A percentile compares a stretch with the other conserved stretches of the same genome.
These are phyloP conservation scores for Nothocercus julius DNA, from an alignment of 2,113 vertebrate genomes.

Conservation along the genomic window DNA sequence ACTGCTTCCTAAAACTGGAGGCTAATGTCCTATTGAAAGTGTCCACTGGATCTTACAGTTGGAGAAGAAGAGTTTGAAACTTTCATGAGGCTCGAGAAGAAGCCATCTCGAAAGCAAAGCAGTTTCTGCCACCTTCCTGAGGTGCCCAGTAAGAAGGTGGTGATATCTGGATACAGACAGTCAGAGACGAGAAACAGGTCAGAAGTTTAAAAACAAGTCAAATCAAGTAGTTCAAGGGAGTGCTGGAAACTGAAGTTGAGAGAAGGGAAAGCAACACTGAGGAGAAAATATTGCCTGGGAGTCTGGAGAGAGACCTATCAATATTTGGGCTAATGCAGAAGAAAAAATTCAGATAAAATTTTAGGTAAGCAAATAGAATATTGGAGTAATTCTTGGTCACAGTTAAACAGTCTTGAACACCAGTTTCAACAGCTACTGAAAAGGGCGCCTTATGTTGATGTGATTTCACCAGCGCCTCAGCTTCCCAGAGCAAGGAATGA, in stretches of 20 bases:
- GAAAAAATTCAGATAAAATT: constrained; percentile 25
- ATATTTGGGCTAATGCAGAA: background rate
- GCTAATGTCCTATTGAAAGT: background rate
- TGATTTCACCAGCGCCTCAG: background rate
- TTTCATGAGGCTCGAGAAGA: accelerated
- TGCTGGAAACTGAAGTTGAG: background rate
- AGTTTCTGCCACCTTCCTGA: background rate
- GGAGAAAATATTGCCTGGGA: constrained; percentile 14
- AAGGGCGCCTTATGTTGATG: background rate
- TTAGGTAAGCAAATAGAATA: background rate
- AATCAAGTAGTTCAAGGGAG: background rate
- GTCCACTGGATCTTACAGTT: background rate
- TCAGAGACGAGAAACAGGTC: background rate
- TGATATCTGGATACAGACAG: background rate
- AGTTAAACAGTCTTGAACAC: background rate
- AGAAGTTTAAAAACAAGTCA: background rate
- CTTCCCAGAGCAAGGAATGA: constrained; percentile 13
- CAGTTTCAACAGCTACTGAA: background rate
- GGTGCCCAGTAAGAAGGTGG: background rate
- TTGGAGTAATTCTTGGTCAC: background rate
- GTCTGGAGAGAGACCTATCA: background rate
- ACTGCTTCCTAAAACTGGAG: background rate
- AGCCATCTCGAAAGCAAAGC: background rate
- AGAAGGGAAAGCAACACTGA: background rate
- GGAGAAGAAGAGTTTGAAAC: background rate